These are phyloP conservation scores for Saccopteryx leptura DNA, from an alignment of 2,113 vertebrate genomes.

Conservation along the genomic window DNA sequence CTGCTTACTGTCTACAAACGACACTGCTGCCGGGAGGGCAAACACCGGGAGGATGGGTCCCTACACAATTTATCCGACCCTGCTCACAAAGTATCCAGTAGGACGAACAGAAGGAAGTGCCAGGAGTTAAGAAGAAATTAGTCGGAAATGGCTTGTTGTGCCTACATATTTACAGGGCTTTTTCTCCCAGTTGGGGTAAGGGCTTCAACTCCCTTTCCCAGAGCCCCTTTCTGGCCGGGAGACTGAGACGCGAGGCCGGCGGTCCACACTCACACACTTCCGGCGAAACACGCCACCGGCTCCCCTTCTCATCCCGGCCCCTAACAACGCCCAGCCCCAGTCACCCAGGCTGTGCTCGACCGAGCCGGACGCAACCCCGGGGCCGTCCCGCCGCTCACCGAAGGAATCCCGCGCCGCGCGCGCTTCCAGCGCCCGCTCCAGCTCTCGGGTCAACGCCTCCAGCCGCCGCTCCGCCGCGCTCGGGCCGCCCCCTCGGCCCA, in stretches of 20 bases:
- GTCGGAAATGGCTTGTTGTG: background rate
- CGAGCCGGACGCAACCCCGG: too few relatives aligned
- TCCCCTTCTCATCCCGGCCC: background rate
- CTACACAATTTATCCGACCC: background rate
- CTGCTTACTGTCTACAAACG: background rate
- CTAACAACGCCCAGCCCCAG: background rate
- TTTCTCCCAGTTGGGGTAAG: background rate
- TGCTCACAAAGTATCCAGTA: background rate
- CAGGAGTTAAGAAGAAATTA: background rate
- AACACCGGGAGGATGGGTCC: background rate
- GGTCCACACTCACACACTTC: background rate
- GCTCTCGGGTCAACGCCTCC: constrained; percentile 97
- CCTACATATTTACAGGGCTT: background rate
- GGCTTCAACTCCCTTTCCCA: background rate
- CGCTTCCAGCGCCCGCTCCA: constrained; percentile 98
- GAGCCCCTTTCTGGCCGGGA: background rate
- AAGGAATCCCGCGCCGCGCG: constrained; percentile 98
- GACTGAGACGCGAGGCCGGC: background rate
- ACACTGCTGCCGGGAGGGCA: background rate
- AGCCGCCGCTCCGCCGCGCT: constrained; percentile 96
- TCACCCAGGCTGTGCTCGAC: background rate
- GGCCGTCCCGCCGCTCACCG: constrained; percentile 90
- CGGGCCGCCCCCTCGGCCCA: constrained; percentile 93
- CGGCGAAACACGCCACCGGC: background rate
- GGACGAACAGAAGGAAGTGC: background rate